Evolutionary conservation across 2,888 invertebrate species (phyloP), one percentile per base, ranked within the genome.

Genomic region (Drosophila histrio): DNA sequence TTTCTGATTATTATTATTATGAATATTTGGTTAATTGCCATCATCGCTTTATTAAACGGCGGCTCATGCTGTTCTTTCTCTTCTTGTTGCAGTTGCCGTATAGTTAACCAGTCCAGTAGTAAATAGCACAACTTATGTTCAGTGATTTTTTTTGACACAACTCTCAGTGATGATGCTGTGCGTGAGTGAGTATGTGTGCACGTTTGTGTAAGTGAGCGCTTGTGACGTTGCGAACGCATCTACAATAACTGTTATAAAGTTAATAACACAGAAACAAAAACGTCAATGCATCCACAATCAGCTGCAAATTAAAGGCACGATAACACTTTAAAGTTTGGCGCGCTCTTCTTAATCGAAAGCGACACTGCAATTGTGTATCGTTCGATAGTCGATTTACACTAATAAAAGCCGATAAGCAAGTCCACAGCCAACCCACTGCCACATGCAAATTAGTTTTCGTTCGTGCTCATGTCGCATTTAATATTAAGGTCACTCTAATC

Each of bases 401-500:
- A 24, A 19, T 32, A 24, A 17, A 32, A 15, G 28, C 60, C 56
- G 74, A 69, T 69, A 64, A 63, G 30, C n/a, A n/a, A 39, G 32
- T 36, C 21, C 26, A 39, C 32, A 24, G 19, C n/a, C 47, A 63
- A 22, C 54, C 60, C 49, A 52, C 61, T 61, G 69, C 73, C 74
- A 63, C 74, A 61, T 70, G 73, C 57, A 75, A 75, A 71, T 75
- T 67, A 61, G 60, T 75, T 71, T 32, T 54, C 54, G 57, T 63
- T 74, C 70, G 73, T 74, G 73, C 39, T 58, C 54, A 63, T 75
- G 43, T 75, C 71, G 71, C 71, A 71, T 75, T 75, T 54, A 36
- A 75, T 71, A 75, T 75, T 75, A 75, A 75, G 74, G 74, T 75
- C 74, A 75, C 71, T 60, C 71, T 75, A 75, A 71, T 63, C 75